Conservation (phyloP, 2,888 invertebrate species). For the Scaptodrosophila latifasciaeformis region DNA sequence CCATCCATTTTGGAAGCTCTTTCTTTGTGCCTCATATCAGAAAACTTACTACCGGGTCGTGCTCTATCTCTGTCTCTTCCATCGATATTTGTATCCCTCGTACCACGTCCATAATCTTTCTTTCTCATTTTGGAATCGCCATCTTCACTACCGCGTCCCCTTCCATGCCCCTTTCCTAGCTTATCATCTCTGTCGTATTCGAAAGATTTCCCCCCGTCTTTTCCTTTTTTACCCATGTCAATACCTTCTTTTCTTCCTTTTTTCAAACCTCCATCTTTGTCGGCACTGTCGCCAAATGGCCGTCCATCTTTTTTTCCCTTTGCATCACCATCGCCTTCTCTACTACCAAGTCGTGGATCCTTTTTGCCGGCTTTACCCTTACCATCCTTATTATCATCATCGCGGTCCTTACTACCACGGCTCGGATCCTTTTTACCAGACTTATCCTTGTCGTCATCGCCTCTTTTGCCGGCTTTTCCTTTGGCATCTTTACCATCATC, state of each 20-base stretch:
- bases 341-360: not conserved
- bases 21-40: too few species aligned
- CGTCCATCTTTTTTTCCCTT: not conserved
- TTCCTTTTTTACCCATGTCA: slow-evolving; percentile 25
- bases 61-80: too few species aligned
- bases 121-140: not conserved
- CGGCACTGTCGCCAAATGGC: not conserved
- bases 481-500: not conserved
- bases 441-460: slow-evolving; percentile 5
- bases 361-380: slow-evolving; percentile 1
- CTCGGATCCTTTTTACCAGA: not conserved
- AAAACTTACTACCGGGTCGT: too few species aligned
- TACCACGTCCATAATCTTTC: not conserved
- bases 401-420: not conserved
- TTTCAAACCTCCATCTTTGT: too few species aligned
- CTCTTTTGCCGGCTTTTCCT: not conserved
- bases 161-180: too few species aligned
- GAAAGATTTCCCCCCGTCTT: slow-evolving; percentile 11
- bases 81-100: too few species aligned
- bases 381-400: not conserved
- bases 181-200: too few species aligned
- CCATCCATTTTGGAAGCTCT: not conserved
- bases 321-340: not conserved
- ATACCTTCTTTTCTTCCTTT: not conserved
- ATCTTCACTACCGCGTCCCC: not conserved